Evolutionary conservation across 2,888 invertebrate species (phyloP), one percentile per base, ranked within the genome.

Genomic region (Alsophila aescularia): DNA sequence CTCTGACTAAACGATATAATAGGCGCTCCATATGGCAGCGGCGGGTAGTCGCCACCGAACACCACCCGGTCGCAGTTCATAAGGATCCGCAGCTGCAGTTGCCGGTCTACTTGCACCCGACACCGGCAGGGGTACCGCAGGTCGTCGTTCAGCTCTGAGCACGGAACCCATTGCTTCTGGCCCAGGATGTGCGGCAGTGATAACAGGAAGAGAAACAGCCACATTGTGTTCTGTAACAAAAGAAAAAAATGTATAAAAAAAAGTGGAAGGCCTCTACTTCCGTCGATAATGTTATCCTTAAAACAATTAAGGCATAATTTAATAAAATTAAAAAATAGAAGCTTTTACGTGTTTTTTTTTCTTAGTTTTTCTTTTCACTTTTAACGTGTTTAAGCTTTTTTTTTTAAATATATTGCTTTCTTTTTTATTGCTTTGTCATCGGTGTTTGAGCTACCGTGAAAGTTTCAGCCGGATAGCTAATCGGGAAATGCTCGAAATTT

Each of bases 31-130:
- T 94, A 95, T 0, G 97, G 96, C 66, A 96, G 83, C 8, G 95
- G 91, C 0, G 96, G 95, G 64, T 95, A 95, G 77, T 97, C 97
- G 4, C 95, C 94, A 18, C 95, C 92, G 73, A 97, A 97, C 21
- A 97, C 96, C 16, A 96, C 94, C 7, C 94, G 87, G 87, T 98
- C 97, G 80, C 98, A 98, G 82, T 97, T 94, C 93, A 97, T 94
- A 67, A 93, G 90, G 64, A 97, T 94, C 50, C 88, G 75, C 5
- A 91, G 70, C 65, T 90, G 89, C 9, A 90, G 70, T 0, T 87
- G 80, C 14, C 87, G 71, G 73, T 93, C 93, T 57, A 93, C 93
- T 52, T 86, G 83, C 39, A 91, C 89, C 15, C 84, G 78, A 48
- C 92, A 92, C 32, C 93, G 90, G 87, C 97, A 97, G 0, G 96